Evolutionary conservation across 2,797 vertebrate genomes (phyloP), one percentile per base, ranked within the genome.

Genomic region (Cynodonichthys magdalenae): DNA sequence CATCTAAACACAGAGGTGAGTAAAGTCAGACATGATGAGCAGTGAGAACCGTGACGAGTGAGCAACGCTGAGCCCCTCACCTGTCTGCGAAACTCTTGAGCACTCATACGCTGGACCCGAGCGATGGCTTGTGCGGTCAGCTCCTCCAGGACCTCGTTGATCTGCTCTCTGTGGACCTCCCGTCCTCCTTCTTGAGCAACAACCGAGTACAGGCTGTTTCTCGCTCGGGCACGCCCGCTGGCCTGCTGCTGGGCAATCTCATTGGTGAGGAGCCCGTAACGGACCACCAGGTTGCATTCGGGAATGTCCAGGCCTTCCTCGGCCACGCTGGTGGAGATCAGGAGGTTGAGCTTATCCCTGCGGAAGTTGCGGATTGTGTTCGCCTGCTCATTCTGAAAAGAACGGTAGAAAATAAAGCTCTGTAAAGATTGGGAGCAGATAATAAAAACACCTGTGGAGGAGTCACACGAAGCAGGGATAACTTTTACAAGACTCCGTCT

Each of bases 201-300:
- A 70, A 98, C 91, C 0, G 95, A 96, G 73, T 96, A 98, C 34
- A 92, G 77, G 0, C 97, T 98, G 82, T 95, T 45, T 39, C 1
- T 2, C 0, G 95, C 95, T 24, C 97, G 90, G 53, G 96, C 96
- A 0, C 97, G 94, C 28, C 97, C 97, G 27, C 88, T 93, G 1
- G 97, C 97, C 95, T 99, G 92, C 77, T 94, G 77, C 95, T 98
- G 97, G 56, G 96, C 93, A 0, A 99, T 97, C 88, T 98, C 97
- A 0, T 98, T 99, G 51, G 96, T 98, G 69, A 98, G 93, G 70
- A 99, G 94, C 14, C 96, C 96, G 0, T 98, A 99, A 63, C 96
- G 96, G 17, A 99, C 94, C 72, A 99, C 93, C 10, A 97, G 79
- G 46, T 95, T 98, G 77, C 97, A 99, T 55, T 95, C 90, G 0